These are phyloP conservation scores for Hybognathus amarus DNA, from an alignment of 2,797 vertebrate genomes.

Conservation along the genomic window DNA sequence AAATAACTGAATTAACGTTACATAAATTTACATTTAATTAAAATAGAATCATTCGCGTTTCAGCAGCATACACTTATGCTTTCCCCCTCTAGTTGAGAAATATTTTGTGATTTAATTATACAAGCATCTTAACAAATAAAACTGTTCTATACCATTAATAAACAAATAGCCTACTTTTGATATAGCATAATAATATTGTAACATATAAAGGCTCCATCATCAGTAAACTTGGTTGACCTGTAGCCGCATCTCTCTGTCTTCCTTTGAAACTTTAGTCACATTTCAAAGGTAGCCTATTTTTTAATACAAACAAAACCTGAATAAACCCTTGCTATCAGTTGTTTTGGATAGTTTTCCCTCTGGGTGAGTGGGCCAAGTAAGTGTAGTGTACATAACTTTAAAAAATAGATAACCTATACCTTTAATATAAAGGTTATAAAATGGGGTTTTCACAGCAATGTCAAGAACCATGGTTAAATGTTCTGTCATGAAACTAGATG, in stretches of 20 bases:
- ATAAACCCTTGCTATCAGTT: slow-evolving; percentile 20
- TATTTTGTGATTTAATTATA: background rate
- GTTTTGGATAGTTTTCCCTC: slow-evolving; percentile 13
- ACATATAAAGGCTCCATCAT: background rate
- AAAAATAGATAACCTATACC: background rate
- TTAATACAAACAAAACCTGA: slow-evolving; percentile 20
- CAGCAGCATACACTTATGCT: background rate
- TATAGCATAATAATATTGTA: background rate
- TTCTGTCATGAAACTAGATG: background rate
- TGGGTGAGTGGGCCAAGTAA: background rate
- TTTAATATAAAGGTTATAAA: background rate
- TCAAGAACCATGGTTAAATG: background rate
- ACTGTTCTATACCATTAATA: background rate
- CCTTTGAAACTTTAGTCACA: slow-evolving; percentile 20
- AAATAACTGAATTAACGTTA: background rate
- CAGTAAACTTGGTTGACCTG: background rate
- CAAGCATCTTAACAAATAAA: background rate
- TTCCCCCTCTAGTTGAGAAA: background rate
- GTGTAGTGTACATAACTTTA: background rate
- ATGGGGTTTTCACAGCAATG: background rate
- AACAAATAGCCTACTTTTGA: background rate
- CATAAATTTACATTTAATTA: background rate
- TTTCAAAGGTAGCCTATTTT: slow-evolving; percentile 31
- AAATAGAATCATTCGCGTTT: background rate
- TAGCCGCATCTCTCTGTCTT: slow-evolving; percentile 7